These are phyloP conservation scores for Saccostrea glomerata DNA, from an alignment of 1,140 invertebrate genomes.

Conservation along the genomic window DNA sequence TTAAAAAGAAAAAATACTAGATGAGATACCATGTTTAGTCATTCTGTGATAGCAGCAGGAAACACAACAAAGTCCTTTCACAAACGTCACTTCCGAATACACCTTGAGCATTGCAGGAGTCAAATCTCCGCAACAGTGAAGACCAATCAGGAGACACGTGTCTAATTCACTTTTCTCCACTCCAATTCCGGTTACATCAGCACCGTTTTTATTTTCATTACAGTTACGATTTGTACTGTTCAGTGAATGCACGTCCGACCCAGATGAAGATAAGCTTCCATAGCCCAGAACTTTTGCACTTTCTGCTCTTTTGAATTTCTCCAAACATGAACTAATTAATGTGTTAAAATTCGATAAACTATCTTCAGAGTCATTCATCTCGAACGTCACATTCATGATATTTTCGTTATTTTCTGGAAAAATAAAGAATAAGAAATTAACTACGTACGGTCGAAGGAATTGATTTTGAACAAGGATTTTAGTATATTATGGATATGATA, in stretches of 20 bases:
- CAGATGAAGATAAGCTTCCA: neutral
- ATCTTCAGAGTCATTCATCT: conserved; percentile 49
- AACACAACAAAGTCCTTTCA: conserved; percentile 70
- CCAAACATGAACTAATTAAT: conserved; percentile 48
- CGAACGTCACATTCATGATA: conserved; percentile 58
- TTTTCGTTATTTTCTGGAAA: neutral
- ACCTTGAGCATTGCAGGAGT: conserved; percentile 72
- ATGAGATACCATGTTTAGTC: conserved; percentile 59
- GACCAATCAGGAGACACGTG: conserved; percentile 72
- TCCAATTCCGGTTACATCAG: neutral
- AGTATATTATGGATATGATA: no score
- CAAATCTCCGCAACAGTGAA: conserved; percentile 78
- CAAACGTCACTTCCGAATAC: conserved; percentile 59
- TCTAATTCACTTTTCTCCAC: no score
- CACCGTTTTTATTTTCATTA: neutral
- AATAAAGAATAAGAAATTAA: neutral
- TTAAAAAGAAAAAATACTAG: neutral
- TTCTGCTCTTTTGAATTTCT: conserved; percentile 15
- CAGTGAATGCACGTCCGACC: neutral
- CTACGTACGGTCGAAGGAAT: neutral
- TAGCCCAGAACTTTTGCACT: neutral
- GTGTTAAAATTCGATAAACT: conserved; percentile 50
- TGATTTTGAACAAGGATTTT: neutral
- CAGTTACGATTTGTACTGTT: neutral
- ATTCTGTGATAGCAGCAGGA: conserved; percentile 78